Evolutionary conservation across 1,140 invertebrate genomes (phyloP).

Genomic region (Drosophila parabipectinata): DNA sequence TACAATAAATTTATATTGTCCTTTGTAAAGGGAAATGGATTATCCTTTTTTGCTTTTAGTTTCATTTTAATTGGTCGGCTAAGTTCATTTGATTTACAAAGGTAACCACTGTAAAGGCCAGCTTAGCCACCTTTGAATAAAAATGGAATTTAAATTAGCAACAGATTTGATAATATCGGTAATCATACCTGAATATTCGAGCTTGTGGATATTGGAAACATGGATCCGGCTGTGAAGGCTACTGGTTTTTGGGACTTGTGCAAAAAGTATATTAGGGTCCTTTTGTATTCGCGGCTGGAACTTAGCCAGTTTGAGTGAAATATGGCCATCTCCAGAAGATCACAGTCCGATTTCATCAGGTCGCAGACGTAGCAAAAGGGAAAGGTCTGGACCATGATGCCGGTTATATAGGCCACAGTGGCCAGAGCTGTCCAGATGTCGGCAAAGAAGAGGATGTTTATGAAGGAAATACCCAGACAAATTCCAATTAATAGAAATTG

Average conservation of each 20-base stretch:
- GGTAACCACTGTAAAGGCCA: conserved; percentile 55
- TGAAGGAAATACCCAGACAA: conserved; percentile 36
- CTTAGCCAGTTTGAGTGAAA: conserved; percentile 53
- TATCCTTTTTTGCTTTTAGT: neutral
- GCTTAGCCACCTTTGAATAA: conserved; percentile 44
- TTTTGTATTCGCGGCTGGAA: conserved; percentile 33
- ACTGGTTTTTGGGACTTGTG: conserved; percentile 34
- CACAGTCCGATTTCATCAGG: conserved; percentile 41
- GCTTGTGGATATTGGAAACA: conserved; percentile 47
- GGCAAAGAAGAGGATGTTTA: conserved; percentile 51
- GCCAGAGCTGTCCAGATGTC: conserved; percentile 32
- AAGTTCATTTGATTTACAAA: conserved; percentile 58
- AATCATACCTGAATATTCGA: conserved; percentile 48
- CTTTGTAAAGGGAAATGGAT: too few relatives aligned
- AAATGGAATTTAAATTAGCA: neutral
- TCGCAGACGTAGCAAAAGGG: conserved; percentile 59
- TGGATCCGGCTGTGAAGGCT: conserved; percentile 42
- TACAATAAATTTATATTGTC: neutral
- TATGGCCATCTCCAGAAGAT: conserved; percentile 22
- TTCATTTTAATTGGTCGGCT: conserved; percentile 21
- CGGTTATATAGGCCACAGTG: conserved; percentile 17
- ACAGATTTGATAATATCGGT: neutral
- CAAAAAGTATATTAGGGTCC: conserved; percentile 35
- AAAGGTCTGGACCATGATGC: conserved; percentile 46
- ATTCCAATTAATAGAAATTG: conserved; percentile 53